Conservation (phyloP, 2,113 vertebrate genomes). For the Mus spicilegus region DNA sequence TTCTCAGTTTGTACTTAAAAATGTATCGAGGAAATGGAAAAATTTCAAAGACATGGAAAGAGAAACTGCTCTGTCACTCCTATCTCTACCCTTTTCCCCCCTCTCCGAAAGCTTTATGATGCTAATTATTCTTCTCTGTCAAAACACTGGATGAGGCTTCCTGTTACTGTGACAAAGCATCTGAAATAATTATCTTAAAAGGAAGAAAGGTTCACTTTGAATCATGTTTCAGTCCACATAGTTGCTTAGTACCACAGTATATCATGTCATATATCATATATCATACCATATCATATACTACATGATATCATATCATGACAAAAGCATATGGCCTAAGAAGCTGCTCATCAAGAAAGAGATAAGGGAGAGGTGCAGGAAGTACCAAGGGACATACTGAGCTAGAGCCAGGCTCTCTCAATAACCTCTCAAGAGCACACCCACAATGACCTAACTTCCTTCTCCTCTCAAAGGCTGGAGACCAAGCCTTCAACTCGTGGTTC, state of each 20-base stretch:
- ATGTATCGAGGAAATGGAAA: conserved; percentile 26
- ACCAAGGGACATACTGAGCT: too few relatives aligned
- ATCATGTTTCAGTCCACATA: neutral
- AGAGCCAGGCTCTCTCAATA: neutral
- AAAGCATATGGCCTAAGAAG: neutral
- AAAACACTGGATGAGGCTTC: neutral
- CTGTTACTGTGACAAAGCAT: neutral
- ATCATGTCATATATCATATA: neutral
- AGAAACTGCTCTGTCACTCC: conserved; percentile 8
- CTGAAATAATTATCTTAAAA: neutral
- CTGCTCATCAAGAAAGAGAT: neutral
- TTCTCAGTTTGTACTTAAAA: conserved; percentile 34
- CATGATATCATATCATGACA: neutral
- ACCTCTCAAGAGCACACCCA: neutral
- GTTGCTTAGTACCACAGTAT: neutral
- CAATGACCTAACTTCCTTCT: neutral
- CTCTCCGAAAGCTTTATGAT: neutral
- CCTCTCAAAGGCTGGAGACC: neutral
- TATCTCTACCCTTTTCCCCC: neutral
- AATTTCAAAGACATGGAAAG: neutral
- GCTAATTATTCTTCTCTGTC: neutral
- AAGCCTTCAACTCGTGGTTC: neutral
- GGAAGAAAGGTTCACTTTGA: neutral
- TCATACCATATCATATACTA: neutral
- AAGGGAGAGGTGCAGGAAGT: neutral